Evolutionary conservation across 2,113 vertebrate genomes (phyloP).

Genomic region (Genyomyrus donnyi): DNA sequence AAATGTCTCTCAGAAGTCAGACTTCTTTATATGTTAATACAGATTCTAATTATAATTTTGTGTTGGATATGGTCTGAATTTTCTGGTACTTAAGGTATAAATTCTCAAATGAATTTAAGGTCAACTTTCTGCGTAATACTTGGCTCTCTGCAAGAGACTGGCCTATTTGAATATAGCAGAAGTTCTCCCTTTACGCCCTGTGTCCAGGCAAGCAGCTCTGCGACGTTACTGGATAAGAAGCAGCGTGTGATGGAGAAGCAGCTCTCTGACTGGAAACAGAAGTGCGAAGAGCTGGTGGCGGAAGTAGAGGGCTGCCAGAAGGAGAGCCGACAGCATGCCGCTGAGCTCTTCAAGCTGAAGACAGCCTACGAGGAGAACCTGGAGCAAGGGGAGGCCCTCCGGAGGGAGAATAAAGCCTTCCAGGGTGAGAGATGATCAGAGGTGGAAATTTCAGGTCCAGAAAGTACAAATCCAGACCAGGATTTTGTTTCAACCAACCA

Average conservation of each 20-base stretch:
- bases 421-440: conserved; percentile 51
- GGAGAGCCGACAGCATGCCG: conserved; percentile 57
- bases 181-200: neutral
- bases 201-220: conserved; percentile 48
- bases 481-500: too few relatives aligned
- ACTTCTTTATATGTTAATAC: neutral
- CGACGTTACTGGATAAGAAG: conserved; percentile 62
- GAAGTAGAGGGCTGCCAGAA: conserved; percentile 69
- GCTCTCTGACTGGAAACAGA: conserved; percentile 63
- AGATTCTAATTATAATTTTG: neutral
- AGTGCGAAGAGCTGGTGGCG: conserved; percentile 60
- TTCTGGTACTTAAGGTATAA: neutral
- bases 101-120: neutral
- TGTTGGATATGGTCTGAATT: neutral
- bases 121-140: neutral
- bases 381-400: conserved; percentile 60
- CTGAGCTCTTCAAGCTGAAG: conserved; percentile 68
- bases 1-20: neutral
- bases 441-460: too few relatives aligned
- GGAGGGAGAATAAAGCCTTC: conserved; percentile 62
- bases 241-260: conserved; percentile 67
- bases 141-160: neutral
- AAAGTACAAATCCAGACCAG: too few relatives aligned
- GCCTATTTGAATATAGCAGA: neutral
- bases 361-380: conserved; percentile 60